Evolutionary conservation across 1,140 invertebrate genomes (phyloP), one percentile per base, ranked within the genome.

Genomic region (Caenorhabditis remanei): DNA sequence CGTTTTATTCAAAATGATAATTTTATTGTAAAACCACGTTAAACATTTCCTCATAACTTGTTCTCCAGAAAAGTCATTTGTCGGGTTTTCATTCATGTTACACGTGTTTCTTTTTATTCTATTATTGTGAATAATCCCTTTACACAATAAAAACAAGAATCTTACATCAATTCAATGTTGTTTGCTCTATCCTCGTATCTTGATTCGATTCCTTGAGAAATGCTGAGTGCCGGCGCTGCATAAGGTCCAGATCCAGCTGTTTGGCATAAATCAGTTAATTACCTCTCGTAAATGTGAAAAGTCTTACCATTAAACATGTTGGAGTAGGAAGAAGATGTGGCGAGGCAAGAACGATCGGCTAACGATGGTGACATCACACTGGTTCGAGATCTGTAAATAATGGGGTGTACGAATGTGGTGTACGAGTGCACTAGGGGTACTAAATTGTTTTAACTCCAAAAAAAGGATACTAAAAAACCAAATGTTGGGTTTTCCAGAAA

Each of bases 171-270:
- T 86, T 92, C 92, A 9, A 92, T 85, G 46, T 92, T 91, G 55
- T 92, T 90, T 8, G 87, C 92, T 63, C 88, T 83, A 50, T 84
- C 79, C 40, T 90, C 90, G 87, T 93, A 92, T 67, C 91, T 87
- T 11, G 89, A 90, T 75, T 92, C 91, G 82, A 92, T 90, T 75
- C 91, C 91, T 79, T 92, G 89, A 56, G 89, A 89, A 67, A 24
- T 58, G 61, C 61, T 83, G 19, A 92, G 83, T 40, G 91, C 91
- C 8, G 91, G 91, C 14, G 91, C 91, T 48, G 88, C 88, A 88
- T 92, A 92, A 24, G 92, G 91, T 32, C 91, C 87, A 53, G 83
- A 85, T 11, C 87, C 87, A 63, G 67, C 83, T 87, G 65, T 86
- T 63, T 86, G 2, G 19, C 41, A 75, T 75, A 75, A 75, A 75